phyloP scores from a whole-genome alignment of 2,888 invertebrate species.

The Electrophaes corylata region DNA sequence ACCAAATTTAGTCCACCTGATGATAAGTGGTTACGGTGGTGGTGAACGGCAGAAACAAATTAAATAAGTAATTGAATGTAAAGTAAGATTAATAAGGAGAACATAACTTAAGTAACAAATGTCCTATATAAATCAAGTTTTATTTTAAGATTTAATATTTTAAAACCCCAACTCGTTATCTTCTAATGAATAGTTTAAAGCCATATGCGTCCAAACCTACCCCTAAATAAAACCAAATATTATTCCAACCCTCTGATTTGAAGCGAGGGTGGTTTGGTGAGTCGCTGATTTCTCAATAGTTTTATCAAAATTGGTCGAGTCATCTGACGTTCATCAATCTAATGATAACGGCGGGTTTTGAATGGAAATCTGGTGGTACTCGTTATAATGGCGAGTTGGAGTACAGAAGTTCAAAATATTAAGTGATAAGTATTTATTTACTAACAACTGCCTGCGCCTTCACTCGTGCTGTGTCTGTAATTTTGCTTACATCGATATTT shows the following conservation, averaged over 20 bases:
- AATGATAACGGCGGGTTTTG: constrained; percentile 28
- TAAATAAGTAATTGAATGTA: too few species aligned
- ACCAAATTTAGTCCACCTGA: too few species aligned
- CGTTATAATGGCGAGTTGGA: constrained; percentile 24
- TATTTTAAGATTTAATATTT: constrained; percentile 12
- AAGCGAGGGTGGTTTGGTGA: constrained; percentile 36
- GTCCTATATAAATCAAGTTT: constrained; percentile 7
- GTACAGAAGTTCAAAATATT: constrained; percentile 1
- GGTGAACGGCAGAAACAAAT: too few species aligned
- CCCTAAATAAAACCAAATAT: constrained; percentile 34
- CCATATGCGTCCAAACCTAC: constrained; percentile 39
- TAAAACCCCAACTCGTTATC: constrained; percentile 29
- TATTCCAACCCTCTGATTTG: constrained; percentile 32
- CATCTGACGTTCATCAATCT: constrained; percentile 42
- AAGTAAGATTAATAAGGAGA: too few species aligned
- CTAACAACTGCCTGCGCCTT: too few species aligned
- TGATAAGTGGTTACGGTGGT: too few species aligned
- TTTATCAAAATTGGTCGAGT: constrained; percentile 40
- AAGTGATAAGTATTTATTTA: background rate
- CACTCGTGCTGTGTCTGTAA: too few species aligned
- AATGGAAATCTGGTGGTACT: constrained; percentile 31
- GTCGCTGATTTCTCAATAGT: constrained; percentile 36
- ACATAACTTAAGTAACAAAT: background rate
- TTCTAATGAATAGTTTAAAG: constrained; percentile 33
- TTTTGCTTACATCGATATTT: too few species aligned